These are phyloP conservation scores for Xylocopa sonorina DNA, from an alignment of 1,140 invertebrate species.

Conservation along the genomic window DNA sequence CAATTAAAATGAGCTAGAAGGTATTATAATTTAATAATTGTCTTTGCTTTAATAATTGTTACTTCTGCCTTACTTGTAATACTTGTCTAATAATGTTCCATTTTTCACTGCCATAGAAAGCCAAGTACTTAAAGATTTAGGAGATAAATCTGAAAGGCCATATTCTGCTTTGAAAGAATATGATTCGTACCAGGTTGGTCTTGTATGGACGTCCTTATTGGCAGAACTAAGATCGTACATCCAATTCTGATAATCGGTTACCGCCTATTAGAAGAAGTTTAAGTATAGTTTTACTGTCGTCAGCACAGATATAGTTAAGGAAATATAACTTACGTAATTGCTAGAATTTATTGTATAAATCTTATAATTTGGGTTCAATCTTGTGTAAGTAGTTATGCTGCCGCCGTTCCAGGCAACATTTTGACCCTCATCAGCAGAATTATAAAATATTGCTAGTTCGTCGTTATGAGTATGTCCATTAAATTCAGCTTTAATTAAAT, in stretches of 20 bases:
- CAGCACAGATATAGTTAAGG: background rate
- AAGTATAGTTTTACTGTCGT: too few species aligned
- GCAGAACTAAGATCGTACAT: slow-evolving; percentile 90
- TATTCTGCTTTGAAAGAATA: slow-evolving; percentile 87
- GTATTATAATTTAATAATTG: slow-evolving; percentile 83
- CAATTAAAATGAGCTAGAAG: slow-evolving; percentile 76
- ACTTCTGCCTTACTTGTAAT: slow-evolving; percentile 50
- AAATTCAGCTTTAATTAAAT: slow-evolving; percentile 89
- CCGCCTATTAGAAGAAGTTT: slow-evolving; percentile 78
- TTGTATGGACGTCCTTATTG: slow-evolving; percentile 83
- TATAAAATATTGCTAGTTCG: slow-evolving; percentile 87
- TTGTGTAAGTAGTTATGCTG: slow-evolving; percentile 85
- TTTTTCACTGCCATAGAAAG: slow-evolving; percentile 70
- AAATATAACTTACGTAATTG: slow-evolving; percentile 83
- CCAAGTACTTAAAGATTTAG: slow-evolving; percentile 74
- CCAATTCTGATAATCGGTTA: slow-evolving; percentile 88
- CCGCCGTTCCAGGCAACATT: slow-evolving; percentile 90
- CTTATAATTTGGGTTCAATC: slow-evolving; percentile 92
- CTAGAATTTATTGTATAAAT: slow-evolving; percentile 86
- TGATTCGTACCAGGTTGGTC: slow-evolving; percentile 86
- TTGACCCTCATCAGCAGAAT: slow-evolving; percentile 80
- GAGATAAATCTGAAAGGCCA: slow-evolving; percentile 78
- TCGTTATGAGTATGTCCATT: slow-evolving; percentile 92
- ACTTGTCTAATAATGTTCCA: slow-evolving; percentile 68
- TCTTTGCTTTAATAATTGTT: slow-evolving; percentile 59